phyloP scores from a whole-genome alignment of 2,113 vertebrate species.

The Eptesicus fuscus region DNA sequence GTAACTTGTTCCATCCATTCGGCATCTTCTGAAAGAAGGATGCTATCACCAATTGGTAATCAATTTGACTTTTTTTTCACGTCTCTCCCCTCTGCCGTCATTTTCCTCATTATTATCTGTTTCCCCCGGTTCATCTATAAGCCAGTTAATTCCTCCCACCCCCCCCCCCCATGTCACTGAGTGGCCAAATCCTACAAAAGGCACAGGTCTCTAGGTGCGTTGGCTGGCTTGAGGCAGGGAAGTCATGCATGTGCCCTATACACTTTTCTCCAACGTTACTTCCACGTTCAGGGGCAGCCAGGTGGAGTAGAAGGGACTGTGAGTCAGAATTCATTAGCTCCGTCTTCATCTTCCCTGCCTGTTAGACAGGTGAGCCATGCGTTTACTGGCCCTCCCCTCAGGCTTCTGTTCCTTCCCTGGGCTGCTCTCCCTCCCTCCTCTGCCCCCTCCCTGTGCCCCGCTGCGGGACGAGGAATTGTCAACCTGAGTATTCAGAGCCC shows the following conservation, averaged over 20 bases:
- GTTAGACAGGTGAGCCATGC: neutral
- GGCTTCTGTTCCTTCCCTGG: neutral
- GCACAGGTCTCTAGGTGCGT: neutral
- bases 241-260: neutral
- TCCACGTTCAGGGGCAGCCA: neutral
- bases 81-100: neutral
- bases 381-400: neutral
- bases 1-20: neutral
- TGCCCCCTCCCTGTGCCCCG: fast-evolving
- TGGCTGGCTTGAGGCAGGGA: neutral
- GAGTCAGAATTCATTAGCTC: neutral
- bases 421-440: no score
- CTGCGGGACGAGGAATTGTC: neutral
- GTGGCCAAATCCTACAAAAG: neutral
- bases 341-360: neutral
- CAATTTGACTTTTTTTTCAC: neutral
- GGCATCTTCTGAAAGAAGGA: neutral
- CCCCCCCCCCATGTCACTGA: neutral
- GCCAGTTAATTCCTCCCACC: neutral
- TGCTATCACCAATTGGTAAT: neutral
- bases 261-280: neutral
- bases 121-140: neutral
- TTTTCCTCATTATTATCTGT: neutral
- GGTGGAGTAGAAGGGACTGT: neutral
- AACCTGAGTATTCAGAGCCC: neutral